Percentiles rank a stretch among this genome's conserved stretches.
These are phyloP conservation scores for Thunnus albacares DNA, from an alignment of 2,797 vertebrate genomes.

Conservation along the genomic window DNA sequence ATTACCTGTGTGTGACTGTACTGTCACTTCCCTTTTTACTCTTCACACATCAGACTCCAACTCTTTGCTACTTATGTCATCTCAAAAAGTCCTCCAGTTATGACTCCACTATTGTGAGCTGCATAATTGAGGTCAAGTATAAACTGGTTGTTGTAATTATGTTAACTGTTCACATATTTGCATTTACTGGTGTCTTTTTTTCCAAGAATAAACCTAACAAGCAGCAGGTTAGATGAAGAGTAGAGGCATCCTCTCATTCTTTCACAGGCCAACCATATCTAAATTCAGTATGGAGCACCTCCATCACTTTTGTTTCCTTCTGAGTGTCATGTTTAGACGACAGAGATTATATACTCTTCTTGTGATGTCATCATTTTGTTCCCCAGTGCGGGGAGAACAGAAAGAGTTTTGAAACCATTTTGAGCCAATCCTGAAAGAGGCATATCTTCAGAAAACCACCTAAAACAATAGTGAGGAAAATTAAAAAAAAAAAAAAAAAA, in stretches of 20 bases:
- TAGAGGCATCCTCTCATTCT: not conserved
- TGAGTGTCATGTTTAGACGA: constrained; percentile 6
- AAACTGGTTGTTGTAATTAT: not conserved
- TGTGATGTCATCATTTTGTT: constrained; percentile 8
- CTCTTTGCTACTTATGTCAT: constrained; percentile 12
- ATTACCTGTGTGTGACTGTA: constrained; percentile 8
- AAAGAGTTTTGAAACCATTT: not conserved
- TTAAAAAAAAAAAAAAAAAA: not conserved
- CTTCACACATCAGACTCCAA: constrained; percentile 21
- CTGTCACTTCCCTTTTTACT: constrained; percentile 34
- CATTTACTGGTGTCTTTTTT: not conserved
- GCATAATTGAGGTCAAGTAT: not conserved
- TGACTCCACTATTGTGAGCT: not conserved
- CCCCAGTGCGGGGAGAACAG: not conserved
- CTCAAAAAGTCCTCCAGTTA: not conserved
- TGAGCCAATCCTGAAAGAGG: not conserved
- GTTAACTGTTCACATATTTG: not conserved
- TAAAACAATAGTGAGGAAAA: too few relatives aligned
- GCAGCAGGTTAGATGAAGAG: not conserved
- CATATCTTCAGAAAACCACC: not conserved
- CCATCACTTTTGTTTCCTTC: constrained; percentile 9
- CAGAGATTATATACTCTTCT: not conserved
- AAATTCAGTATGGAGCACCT: not conserved
- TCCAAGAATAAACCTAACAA: not conserved
- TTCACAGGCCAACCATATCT: constrained; percentile 10